Base-by-base conservation (phyloP, 1,140 invertebrate genomes). In the Temnothorax nylanderi region DNA sequence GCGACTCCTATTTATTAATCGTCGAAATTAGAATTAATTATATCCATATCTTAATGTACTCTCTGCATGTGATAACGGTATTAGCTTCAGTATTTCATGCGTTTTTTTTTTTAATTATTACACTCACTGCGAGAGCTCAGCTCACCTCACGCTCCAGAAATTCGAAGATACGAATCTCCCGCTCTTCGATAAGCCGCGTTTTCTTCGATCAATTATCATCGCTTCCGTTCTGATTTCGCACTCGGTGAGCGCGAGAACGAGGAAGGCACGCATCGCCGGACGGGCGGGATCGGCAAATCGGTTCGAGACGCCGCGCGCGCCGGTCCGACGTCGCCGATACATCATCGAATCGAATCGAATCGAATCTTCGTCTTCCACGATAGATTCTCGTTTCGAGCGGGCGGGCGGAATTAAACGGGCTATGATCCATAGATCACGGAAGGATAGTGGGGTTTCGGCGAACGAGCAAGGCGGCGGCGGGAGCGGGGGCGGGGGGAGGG, bases 351-450 rank as follows among this genome's bases (percentile, higher is more conserved):
- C 78, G 67, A 82, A 58, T 71, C 72, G 65, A 81, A 82, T 72
- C 74, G 82, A 64, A 85, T 85, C 74, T 78, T 85, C 82, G 82
- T 54, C 74, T 85, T 85, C 82, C 60, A 44, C 75, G 87, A 87
- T 87, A 84, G 86, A 85, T 87, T 62, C 71, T 74, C 78, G 80
- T 86, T 87, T 87, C 80, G 74, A 74, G 47, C 37, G 34, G 56
- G 49, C 81, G 77, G 89, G 72, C 54, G 72, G 75, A 91, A 91
- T 90, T 90, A 90, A 91, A 91, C 89, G 89, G 89, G 65, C 87
- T 81, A 90, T 91, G 90, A 91, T 91, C 90, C 90, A 91, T 91
- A 91, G 90, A 91, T 91, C 90, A 90, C 56, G 62, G 60, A 54
- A 37, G 89, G 86, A 88, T 88, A 78, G 84, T 60, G 89, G 67